These are phyloP conservation scores for Danionella cerebrum DNA, from an alignment of 2,113 vertebrate genomes.

Conservation along the genomic window DNA sequence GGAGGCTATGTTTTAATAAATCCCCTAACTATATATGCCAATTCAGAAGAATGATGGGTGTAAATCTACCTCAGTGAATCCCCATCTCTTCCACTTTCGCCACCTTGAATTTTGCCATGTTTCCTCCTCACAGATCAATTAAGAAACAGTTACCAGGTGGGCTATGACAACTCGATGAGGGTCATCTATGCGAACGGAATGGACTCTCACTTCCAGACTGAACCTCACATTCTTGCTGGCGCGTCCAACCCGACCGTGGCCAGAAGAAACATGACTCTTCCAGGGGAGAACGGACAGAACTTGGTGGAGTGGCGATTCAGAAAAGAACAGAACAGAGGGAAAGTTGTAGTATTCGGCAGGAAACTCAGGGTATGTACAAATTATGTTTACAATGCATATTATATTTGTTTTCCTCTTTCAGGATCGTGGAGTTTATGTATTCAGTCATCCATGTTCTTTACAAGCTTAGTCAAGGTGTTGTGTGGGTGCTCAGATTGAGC, in stretches of 20 bases:
- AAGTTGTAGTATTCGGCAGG: slow-evolving; percentile 89
- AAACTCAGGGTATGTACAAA: slow-evolving; percentile 81
- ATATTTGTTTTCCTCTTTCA: slow-evolving; percentile 24
- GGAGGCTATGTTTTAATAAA: background rate
- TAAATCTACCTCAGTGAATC: too few relatives aligned
- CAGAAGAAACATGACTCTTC: slow-evolving; percentile 94
- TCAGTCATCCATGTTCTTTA: too few relatives aligned
- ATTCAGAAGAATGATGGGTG: background rate
- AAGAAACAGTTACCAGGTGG: slow-evolving; percentile 91
- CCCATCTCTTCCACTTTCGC: background rate
- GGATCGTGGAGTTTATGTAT: too few relatives aligned
- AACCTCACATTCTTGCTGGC: slow-evolving; percentile 89
- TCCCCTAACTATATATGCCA: background rate
- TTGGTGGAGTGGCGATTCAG: slow-evolving; percentile 96
- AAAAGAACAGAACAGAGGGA: slow-evolving; percentile 89
- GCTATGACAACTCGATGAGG: slow-evolving; percentile 86
- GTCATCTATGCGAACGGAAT: slow-evolving; percentile 92
- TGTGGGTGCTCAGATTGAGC: too few relatives aligned
- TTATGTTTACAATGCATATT: background rate
- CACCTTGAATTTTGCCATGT: too few relatives aligned
- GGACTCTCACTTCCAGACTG: slow-evolving; percentile 91
- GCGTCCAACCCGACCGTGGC: slow-evolving; percentile 90
- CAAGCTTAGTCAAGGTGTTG: too few relatives aligned
- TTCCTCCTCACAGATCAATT: slow-evolving; percentile 74
- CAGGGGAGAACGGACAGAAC: slow-evolving; percentile 91